These are phyloP conservation scores for Caradrina kadenii DNA, from an alignment of 2,888 invertebrate genomes.

Conservation along the genomic window DNA sequence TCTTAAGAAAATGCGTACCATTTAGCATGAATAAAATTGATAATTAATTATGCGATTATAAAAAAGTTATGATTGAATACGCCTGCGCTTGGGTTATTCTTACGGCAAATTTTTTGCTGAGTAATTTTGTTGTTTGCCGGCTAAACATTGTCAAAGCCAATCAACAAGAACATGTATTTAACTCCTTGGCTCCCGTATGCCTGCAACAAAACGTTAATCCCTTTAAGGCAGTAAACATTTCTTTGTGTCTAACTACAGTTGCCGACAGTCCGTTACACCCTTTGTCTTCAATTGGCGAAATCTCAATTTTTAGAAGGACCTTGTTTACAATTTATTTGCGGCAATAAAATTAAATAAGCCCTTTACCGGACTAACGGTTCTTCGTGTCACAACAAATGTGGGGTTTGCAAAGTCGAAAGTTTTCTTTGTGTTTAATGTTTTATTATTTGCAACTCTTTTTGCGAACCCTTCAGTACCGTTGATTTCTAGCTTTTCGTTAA, in stretches of 20 bases:
- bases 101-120: slow-evolving; percentile 6
- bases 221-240: slow-evolving; percentile 43
- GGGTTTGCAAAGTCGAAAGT: slow-evolving; percentile 68
- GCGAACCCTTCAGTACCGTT: slow-evolving; percentile 76
- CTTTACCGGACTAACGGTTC: slow-evolving; percentile 76
- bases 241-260: slow-evolving; percentile 40
- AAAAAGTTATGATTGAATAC: slow-evolving; percentile 16
- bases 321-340: slow-evolving; percentile 71
- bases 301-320: slow-evolving; percentile 45
- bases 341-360: slow-evolving; percentile 83
- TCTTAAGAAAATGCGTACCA: slow-evolving; percentile 16
- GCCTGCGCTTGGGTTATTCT: slow-evolving; percentile 16
- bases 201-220: slow-evolving; percentile 24
- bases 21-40: slow-evolving; percentile 29
- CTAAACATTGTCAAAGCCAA: slow-evolving; percentile 18
- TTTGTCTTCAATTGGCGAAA: slow-evolving; percentile 63
- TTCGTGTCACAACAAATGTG: slow-evolving; percentile 67
- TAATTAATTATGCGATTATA: background rate
- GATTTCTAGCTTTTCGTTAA: slow-evolving; percentile 70
- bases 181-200: slow-evolving; percentile 46
- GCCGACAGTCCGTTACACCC: slow-evolving; percentile 53
- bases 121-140: slow-evolving; percentile 12
- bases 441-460: slow-evolving; percentile 82
- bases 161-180: slow-evolving; percentile 29
- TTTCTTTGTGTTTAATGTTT: slow-evolving; percentile 74